Evolutionary conservation across 2,797 vertebrate genomes (phyloP), one percentile per base, ranked within the genome.

Genomic region (Streptopelia turtur): DNA sequence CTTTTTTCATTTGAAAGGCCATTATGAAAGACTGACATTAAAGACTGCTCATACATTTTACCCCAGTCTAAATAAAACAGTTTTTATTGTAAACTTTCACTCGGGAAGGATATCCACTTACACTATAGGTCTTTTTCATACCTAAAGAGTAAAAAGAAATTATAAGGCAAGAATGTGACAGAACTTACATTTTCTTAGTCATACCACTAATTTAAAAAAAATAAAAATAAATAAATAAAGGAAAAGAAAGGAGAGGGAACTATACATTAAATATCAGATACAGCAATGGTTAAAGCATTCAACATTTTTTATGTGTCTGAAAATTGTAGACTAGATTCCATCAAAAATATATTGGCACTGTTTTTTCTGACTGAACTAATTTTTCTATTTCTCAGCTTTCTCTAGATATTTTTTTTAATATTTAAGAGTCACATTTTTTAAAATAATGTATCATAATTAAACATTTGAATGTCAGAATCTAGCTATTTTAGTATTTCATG

Each of bases 131-230:
- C 3, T 9, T 89, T 91, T 76, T 57, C 35, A 76, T 27, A 66
- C 30, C 91, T 90, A 25, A 35, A 90, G 22, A 87, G 86, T 60
- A 53, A 96, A 55, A 86, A 88, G 63, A 89, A 92, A 74, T 41
- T 15, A 13, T 55, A 17, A 79, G 3, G 5, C 5, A 61, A 35
- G 16, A 50, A 1, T 30, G 10, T 35, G 18, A 55, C 10, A 87
- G 41, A 91, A 84, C 35, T 87, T 87, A 66, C 11, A 47, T 87
- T 91, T 77, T 60, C 21, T 68, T 66, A 86, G 57, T 66, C 55
- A 74, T 59, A 56, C 2, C 30, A 4, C 2, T 59, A 61, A 47
- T 28, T 43, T 7, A 43, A 43, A 43, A 43, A 43, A 28, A 47
- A 71, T n/a, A n/a, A n/a, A 53, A 25, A 28, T 35, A 35, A 35